Evolutionary conservation across 2,888 invertebrate genomes (phyloP).

Genomic region (Euplexia lucipara): DNA sequence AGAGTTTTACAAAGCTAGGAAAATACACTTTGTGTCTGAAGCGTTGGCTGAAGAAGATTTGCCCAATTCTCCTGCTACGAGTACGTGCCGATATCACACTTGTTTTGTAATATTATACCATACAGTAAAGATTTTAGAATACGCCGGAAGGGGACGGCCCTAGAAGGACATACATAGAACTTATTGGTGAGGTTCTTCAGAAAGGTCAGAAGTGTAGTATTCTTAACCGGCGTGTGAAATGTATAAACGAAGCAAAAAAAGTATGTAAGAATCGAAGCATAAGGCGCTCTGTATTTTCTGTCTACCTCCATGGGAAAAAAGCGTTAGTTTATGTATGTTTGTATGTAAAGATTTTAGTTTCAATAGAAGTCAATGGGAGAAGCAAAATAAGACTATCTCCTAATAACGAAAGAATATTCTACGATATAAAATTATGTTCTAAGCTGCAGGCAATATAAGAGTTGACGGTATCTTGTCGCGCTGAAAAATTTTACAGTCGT

Average conservation of each 20-base stretch:
- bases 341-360: not conserved
- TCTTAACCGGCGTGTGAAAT: too few species aligned
- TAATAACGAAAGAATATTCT: not conserved
- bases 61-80: not conserved
- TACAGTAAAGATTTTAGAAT: too few species aligned
- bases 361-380: not conserved
- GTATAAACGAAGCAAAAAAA: too few species aligned
- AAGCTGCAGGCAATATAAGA: conserved; percentile 19
- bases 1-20: conserved; percentile 12
- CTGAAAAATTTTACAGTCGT: conserved; percentile 33
- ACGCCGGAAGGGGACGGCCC: too few species aligned
- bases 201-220: too few species aligned
- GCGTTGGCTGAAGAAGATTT: not conserved
- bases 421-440: not conserved
- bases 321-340: too few species aligned
- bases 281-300: too few species aligned
- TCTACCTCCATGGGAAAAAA: too few species aligned
- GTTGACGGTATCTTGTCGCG: conserved; percentile 12
- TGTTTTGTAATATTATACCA: not conserved
- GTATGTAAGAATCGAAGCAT: too few species aligned
- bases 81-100: not conserved
- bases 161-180: too few species aligned
- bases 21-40: conserved; percentile 2
- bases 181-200: too few species aligned
- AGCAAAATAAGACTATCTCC: not conserved